Percentiles rank a stretch among this genome's conserved stretches.
phyloP scores from a whole-genome alignment of 2,888 invertebrate genomes.

The Phyto melanocephala region DNA sequence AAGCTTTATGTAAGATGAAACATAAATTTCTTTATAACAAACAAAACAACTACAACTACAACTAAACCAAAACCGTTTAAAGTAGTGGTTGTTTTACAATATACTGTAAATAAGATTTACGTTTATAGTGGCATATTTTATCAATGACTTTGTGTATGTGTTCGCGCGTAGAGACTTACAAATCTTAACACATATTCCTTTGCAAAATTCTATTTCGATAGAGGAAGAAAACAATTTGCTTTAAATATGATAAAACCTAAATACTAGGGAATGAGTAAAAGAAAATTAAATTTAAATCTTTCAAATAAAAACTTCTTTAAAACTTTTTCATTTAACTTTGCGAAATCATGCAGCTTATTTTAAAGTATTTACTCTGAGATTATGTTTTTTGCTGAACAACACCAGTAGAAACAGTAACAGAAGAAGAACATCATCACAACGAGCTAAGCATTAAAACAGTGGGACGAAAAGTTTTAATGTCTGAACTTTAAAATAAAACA shows the following conservation, averaged over 20 bases:
- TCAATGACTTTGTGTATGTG: neutral
- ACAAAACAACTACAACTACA: neutral
- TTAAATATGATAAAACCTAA: constrained; percentile 23
- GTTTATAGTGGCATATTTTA: constrained; percentile 25
- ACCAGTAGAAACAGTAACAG: constrained; percentile 2
- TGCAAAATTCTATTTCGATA: constrained; percentile 25
- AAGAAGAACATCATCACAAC: constrained; percentile 32
- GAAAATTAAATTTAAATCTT: constrained; percentile 67
- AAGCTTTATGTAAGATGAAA: neutral
- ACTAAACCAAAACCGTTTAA: neutral
- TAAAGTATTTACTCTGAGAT: constrained; percentile 64
- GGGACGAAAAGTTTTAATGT: neutral
- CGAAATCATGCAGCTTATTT: constrained; percentile 63
- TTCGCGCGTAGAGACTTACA: neutral
- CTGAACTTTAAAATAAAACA: too few species aligned
- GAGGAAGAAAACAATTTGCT: constrained; percentile 39
- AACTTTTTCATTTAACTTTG: constrained; percentile 65
- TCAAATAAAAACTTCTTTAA: constrained; percentile 59
- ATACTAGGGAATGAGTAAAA: constrained; percentile 29
- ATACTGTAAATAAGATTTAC: neutral
- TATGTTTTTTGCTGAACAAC: constrained; percentile 51
- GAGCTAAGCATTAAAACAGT: constrained; percentile 35
- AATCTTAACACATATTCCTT: neutral
- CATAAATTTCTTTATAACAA: constrained; percentile 18
- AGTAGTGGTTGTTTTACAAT: neutral